Evolutionary conservation across 64 coral and sea anemone species (phyloP).

Genomic region (Actinia equina): DNA sequence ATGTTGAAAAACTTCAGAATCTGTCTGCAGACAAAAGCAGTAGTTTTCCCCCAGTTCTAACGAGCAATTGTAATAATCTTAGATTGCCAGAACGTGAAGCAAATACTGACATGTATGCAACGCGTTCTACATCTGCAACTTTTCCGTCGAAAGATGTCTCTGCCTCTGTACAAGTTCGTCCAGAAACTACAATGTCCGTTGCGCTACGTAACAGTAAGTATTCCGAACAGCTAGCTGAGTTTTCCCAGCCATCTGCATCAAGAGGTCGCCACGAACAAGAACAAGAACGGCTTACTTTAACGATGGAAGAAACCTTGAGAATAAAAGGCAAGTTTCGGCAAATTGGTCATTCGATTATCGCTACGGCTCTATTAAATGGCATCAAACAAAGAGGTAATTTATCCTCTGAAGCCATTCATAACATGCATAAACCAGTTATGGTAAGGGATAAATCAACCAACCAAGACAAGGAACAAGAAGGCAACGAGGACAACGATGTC

Average conservation of each 20-base stretch:
- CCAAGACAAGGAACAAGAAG: not conserved
- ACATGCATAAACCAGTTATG: constrained; percentile 67
- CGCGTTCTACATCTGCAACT: not conserved
- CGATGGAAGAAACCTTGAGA: constrained; percentile 61
- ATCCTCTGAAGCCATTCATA: constrained; percentile 64
- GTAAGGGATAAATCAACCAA: not conserved
- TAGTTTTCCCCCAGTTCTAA: not conserved
- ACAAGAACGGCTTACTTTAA: constrained; percentile 20
- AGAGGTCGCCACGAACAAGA: not conserved
- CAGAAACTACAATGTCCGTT: not conserved
- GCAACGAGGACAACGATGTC: not conserved
- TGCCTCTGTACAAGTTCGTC: not conserved
- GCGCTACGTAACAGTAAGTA: not conserved
- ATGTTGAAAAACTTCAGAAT: not conserved
- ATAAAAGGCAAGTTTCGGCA: constrained; percentile 75
- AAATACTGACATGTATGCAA: not conserved
- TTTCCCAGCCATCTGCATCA: not conserved
- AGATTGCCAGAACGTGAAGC: not conserved
- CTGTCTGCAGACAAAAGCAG: not conserved
- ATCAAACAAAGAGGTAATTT: constrained; percentile 43
- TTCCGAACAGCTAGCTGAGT: not conserved
- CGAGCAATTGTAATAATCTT: not conserved
- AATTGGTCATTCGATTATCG: constrained; percentile 69
- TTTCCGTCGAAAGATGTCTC: not conserved
- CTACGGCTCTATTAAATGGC: constrained; percentile 58